Conservation (phyloP, 2,797 vertebrate species). For the Dryobates pubescens region DNA sequence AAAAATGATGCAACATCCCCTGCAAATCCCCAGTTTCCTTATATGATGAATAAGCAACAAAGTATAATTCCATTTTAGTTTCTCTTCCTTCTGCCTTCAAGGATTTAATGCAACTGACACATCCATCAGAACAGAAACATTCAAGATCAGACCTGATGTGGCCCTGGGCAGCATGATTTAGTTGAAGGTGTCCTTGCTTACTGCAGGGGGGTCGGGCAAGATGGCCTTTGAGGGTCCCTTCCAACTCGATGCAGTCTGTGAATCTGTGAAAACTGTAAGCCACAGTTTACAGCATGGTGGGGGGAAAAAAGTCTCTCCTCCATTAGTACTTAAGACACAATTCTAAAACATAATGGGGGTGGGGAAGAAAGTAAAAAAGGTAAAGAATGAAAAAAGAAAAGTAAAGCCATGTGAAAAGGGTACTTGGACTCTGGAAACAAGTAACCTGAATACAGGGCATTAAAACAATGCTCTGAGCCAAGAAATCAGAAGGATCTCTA, state of each 20-base stretch:
- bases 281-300: neutral
- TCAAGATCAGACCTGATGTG: too few species aligned
- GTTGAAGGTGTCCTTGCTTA: too few species aligned
- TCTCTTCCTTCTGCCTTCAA: neutral
- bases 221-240: too few species aligned
- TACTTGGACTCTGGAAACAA: neutral
- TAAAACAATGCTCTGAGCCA: neutral
- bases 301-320: neutral
- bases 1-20: rapidly evolving
- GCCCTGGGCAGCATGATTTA: too few species aligned
- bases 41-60: neutral
- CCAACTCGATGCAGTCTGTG: too few species aligned
- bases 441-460: neutral
- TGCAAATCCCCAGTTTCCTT: neutral
- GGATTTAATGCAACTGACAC: neutral
- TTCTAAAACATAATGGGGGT: neutral
- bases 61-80: neutral
- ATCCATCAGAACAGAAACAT: neutral
- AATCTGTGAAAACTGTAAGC: neutral
- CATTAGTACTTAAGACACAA: neutral
- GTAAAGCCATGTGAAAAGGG: neutral
- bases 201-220: too few species aligned
- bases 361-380: too few species aligned
- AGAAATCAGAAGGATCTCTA: neutral
- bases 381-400: neutral